Conservation (phyloP, 2,797 vertebrate species). For the Pagetopsis macropterus region DNA sequence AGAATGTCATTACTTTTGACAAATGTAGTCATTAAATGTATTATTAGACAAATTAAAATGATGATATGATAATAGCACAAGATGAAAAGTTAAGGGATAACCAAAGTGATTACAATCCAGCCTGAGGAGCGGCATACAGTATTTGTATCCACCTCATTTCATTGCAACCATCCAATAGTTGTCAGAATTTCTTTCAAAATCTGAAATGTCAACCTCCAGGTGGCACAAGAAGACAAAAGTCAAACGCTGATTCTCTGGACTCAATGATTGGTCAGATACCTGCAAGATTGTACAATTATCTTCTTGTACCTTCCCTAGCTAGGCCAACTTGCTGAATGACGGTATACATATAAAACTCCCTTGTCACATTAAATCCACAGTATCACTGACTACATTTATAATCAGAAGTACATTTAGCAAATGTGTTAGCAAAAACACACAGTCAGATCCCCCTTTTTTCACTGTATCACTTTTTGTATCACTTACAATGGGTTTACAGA, state of each 20-base stretch:
- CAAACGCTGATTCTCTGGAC: not conserved
- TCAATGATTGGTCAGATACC: not conserved
- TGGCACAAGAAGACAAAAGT: too few species aligned
- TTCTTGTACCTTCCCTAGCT: too few species aligned
- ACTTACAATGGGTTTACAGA: constrained; percentile 13
- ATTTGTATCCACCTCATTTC: not conserved
- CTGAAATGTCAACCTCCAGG: too few species aligned
- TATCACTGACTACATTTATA: too few species aligned
- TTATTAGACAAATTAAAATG: not conserved
- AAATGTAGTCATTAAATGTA: not conserved
- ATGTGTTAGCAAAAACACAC: not conserved
- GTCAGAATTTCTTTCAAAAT: too few species aligned
- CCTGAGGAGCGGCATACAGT: not conserved
- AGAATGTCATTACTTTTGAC: not conserved
- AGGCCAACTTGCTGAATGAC: too few species aligned
- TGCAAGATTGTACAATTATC: too few species aligned
- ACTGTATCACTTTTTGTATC: constrained; percentile 31
- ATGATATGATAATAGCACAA: not conserved
- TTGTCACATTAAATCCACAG: too few species aligned
- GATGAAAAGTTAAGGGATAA: not conserved
- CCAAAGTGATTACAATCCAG: not conserved
- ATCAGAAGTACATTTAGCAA: too few species aligned
- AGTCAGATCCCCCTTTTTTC: not conserved
- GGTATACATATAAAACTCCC: too few species aligned
- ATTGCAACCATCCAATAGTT: not conserved